A percentile compares a stretch with the other conserved stretches of the same genome.
Conservation (phyloP, 2,113 vertebrate genomes). For the Cyanoderma ruficeps region DNA sequence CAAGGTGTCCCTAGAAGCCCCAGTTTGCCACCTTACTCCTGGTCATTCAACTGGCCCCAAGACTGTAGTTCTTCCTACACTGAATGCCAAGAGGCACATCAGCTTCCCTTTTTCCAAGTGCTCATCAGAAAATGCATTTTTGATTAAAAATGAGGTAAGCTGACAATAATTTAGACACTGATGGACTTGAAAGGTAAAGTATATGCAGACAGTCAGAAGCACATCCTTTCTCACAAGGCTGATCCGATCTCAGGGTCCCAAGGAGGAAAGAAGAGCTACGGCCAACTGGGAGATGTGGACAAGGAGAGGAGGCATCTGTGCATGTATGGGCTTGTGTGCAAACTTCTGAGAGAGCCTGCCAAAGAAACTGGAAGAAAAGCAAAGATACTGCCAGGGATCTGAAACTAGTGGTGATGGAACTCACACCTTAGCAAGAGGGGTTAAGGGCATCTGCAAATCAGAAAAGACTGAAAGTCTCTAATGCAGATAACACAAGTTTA, state of each 20-base stretch:
- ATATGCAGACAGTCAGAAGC: not conserved
- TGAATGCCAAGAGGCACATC: not conserved
- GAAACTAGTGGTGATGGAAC: not conserved
- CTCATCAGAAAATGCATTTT: not conserved
- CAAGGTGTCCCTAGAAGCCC: not conserved
- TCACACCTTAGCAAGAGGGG: not conserved
- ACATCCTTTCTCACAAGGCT: not conserved
- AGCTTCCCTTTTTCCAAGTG: not conserved
- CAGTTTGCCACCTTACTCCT: not conserved
- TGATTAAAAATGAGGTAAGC: not conserved
- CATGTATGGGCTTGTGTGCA: rapidly evolving
- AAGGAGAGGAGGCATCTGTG: not conserved
- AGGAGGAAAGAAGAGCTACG: not conserved
- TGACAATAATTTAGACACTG: not conserved
- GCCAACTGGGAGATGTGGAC: not conserved
- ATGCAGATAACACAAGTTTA: not conserved
- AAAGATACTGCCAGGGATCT: not conserved
- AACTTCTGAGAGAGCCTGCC: not conserved
- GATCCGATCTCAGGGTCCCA: not conserved
- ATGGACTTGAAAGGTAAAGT: not conserved
- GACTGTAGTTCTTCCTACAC: not conserved
- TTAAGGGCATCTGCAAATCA: not conserved
- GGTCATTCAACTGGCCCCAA: not conserved
- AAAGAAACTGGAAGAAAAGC: not conserved
- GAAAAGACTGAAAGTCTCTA: not conserved